Percentiles rank a stretch among this genome's conserved stretches.
Evolutionary conservation across 1,140 invertebrate species (phyloP).

Genomic region (Oedothorax gibbosus): DNA sequence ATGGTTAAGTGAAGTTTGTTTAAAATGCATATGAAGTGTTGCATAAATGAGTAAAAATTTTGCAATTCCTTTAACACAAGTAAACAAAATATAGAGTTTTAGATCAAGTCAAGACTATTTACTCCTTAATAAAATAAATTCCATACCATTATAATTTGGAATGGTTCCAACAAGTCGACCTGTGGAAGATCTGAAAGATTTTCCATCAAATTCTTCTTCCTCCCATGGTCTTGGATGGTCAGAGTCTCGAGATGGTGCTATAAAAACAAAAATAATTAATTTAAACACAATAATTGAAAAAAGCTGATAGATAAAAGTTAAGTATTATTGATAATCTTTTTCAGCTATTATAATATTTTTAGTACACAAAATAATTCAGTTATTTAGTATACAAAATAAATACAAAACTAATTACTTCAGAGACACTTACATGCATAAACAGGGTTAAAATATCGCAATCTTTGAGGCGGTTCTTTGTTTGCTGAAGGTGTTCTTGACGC

Average conservation of each 20-base stretch:
- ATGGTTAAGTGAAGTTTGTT: neutral
- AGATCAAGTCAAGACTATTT: neutral
- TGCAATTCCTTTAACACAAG: neutral
- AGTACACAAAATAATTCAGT: neutral
- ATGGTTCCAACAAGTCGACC: conserved; percentile 78
- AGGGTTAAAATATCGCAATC: conserved; percentile 95
- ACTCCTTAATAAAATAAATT: neutral
- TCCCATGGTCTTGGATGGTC: conserved; percentile 89
- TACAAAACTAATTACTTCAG: conserved; percentile 3
- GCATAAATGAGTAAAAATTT: neutral
- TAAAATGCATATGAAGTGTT: neutral
- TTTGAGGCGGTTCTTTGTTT: conserved; percentile 86
- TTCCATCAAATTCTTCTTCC: conserved; percentile 78
- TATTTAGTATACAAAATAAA: neutral
- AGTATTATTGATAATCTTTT: no score
- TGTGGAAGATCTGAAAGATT: conserved; percentile 78
- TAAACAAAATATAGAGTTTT: neutral
- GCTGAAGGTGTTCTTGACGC: conserved; percentile 96
- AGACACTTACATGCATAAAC: conserved; percentile 90
- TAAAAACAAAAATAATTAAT: conserved; percentile 60
- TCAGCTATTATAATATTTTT: no score
- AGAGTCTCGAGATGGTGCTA: conserved; percentile 90
- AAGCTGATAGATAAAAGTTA: neutral
- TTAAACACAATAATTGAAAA: neutral
- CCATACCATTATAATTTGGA: conserved; percentile 87